Percentiles rank a stretch among this genome's conserved stretches.
Conservation (phyloP, 2,113 vertebrate genomes). For the Clupea harengus region DNA sequence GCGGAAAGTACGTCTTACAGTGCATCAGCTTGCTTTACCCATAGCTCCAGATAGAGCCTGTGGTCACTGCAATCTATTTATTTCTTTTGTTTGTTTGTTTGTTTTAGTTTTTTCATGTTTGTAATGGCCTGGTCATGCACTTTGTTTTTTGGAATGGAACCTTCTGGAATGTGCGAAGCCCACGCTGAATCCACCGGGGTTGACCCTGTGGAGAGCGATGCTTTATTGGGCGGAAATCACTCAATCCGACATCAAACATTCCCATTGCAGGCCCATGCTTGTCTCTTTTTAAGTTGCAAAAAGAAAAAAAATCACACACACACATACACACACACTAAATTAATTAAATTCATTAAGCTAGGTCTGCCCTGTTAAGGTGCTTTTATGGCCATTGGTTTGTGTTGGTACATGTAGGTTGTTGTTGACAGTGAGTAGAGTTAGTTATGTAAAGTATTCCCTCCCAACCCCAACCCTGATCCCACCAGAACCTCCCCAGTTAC, state of each 20-base stretch:
- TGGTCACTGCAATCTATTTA: not conserved
- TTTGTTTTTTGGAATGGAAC: conserved; percentile 1
- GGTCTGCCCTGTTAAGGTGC: not conserved
- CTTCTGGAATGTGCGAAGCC: not conserved
- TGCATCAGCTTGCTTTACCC: conserved; percentile 58
- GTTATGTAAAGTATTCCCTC: not conserved
- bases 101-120: not conserved
- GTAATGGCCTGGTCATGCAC: conserved; percentile 8
- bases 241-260: not conserved
- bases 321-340: not conserved
- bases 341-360: not conserved
- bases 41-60: conserved; percentile 32
- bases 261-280: not conserved
- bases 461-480: not conserved
- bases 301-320: not conserved
- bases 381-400: not conserved
- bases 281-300: not conserved
- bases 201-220: not conserved
- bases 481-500: not conserved
- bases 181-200: not conserved
- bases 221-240: not conserved
- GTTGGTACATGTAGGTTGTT: not conserved
- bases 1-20: conserved; percentile 74
- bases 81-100: conserved; percentile 26
- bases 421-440: not conserved